Evolutionary conservation across 2,113 vertebrate species (phyloP), one percentile per base, ranked within the genome.

Genomic region (Redunca redunca): DNA sequence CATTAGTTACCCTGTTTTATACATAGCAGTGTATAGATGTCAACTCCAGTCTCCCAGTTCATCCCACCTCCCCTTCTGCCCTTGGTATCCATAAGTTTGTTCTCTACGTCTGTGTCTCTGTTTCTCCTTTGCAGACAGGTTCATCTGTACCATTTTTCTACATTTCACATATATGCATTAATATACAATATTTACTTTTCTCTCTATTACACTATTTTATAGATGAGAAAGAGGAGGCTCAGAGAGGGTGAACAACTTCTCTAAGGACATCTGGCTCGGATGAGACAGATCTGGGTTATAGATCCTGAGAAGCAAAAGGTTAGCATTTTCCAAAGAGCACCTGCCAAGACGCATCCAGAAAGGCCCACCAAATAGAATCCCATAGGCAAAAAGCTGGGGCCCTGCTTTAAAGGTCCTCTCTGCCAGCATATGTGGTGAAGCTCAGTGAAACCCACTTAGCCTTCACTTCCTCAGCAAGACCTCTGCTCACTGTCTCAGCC

Each of bases 391-490:
- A 36, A 21, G 28, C 30, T 33, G n/a, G n/a, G 33, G 4, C 57
- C 67, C 13, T 30, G 26, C 28, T 85, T 28, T 62, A 3, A 57
- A 43, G 25, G 17, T n/a, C 3, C 53, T 43, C 50, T 57, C 46
- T 28, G 60, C n/a, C 50, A 48, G 9, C 2, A 3, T 19, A 5
- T 1, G 0, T 26, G n/a, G 7, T 13, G 3, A 85, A 60, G 17
- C 26, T 71, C 82, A 55, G 4, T 25, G 74, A 74, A 21, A 86
- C 19, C n/a, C 28, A 7, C 57, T 48, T 43, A 11, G 2, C 25
- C 0, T 0, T 55, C 48, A n/a, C 33, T 67, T 87, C 60, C 36
- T 57, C 23, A 6, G 25, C 40, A 89, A 93, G 52, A 28, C 7
- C 28, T 74, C 40, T 28, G 48, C 40, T 86, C 11, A 6, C 0